Evolutionary conservation across 2,888 invertebrate genomes (phyloP).

Genomic region (Prosopocoilus inquinatus): DNA sequence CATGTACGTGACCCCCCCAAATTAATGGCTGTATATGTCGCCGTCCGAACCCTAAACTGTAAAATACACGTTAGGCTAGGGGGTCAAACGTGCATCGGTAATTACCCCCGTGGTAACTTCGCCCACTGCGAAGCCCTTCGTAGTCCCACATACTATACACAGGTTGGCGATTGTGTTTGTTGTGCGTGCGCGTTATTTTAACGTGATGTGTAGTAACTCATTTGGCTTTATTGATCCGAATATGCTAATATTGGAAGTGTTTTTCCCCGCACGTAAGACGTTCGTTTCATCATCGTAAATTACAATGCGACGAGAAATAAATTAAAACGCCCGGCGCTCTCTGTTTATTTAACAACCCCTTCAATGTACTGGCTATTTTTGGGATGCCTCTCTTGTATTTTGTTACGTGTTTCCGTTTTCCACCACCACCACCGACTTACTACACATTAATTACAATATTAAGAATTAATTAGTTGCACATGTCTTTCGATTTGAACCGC

Average conservation of each 20-base stretch:
- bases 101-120: constrained; percentile 6
- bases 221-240: constrained; percentile 30
- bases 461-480: too few species aligned
- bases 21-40: neutral
- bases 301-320: too few species aligned
- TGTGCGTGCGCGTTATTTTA: constrained; percentile 24
- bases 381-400: too few species aligned
- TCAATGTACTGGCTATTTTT: too few species aligned
- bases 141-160: too few species aligned
- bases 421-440: too few species aligned
- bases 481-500: too few species aligned
- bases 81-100: neutral
- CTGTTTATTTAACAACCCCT: too few species aligned
- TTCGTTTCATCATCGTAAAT: too few species aligned
- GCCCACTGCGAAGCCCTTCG: neutral
- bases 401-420: too few species aligned
- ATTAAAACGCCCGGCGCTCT: too few species aligned
- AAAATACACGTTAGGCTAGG: neutral
- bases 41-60: neutral
- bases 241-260: constrained; percentile 22
- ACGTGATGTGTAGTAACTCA: constrained; percentile 32
- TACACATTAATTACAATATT: too few species aligned
- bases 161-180: constrained; percentile 13
- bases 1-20: constrained; percentile 1
- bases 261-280: neutral